A percentile compares a stretch with the other conserved stretches of the same genome.
phyloP scores from a whole-genome alignment of 2,113 vertebrate genomes.

The Brienomyrus longianalis region DNA sequence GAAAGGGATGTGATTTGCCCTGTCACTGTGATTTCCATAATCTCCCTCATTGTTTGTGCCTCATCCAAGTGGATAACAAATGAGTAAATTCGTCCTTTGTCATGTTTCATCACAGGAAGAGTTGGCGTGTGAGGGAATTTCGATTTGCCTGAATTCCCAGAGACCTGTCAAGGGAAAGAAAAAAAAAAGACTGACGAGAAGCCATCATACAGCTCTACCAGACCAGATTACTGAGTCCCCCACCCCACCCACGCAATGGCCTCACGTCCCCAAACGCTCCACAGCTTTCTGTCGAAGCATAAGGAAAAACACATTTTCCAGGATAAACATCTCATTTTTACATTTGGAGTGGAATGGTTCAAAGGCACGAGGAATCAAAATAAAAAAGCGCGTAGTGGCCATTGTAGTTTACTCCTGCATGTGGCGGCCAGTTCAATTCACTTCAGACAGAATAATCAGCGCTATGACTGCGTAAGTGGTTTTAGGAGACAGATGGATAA shows the following conservation, averaged over 20 bases:
- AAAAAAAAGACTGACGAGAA: conserved; percentile 28
- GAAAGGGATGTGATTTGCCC: conserved; percentile 20
- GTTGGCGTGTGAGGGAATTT: conserved; percentile 24
- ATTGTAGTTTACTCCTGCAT: neutral
- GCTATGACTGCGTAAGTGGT: neutral
- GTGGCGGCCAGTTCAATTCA: neutral
- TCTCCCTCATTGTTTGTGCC: conserved; percentile 35
- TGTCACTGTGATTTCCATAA: conserved; percentile 33
- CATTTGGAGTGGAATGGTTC: neutral
- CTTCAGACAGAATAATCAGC: neutral
- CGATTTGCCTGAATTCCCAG: conserved; percentile 27
- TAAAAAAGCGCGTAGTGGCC: neutral
- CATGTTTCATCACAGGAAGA: conserved; percentile 42
- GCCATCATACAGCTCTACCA: conserved; percentile 28
- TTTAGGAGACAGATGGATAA: neutral
- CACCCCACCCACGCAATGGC: neutral
- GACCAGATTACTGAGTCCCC: neutral
- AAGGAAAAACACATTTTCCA: conserved; percentile 5
- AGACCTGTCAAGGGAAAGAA: conserved; percentile 18
- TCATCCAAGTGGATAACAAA: conserved; percentile 39
- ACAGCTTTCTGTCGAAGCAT: neutral
- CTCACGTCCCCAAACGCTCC: neutral
- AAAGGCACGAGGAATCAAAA: neutral
- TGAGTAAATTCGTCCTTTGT: conserved; percentile 44
- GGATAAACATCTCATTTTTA: conserved; percentile 6